Evolutionary conservation across 2,113 vertebrate genomes (phyloP), one percentile per base, ranked within the genome.

Genomic region (Epinephelus moara): DNA sequence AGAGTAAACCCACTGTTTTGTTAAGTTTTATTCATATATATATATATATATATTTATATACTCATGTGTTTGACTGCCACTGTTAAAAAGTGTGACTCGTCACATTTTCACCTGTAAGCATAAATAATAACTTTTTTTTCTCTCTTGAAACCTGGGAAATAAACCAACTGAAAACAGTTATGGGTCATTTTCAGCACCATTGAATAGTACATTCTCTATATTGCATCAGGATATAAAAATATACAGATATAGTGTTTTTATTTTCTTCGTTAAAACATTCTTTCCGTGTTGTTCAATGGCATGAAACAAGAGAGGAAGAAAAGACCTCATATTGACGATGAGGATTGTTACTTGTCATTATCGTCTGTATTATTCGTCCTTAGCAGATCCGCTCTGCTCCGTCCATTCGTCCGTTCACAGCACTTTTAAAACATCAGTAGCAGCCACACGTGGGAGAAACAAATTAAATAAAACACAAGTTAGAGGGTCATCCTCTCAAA

Each of bases 191-290:
- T 94, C 94, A 96, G 95, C 95, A 96, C 95, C 95, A 94, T 92
- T 94, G 93, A 94, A 92, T 94, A 93, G 88, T 95, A 96, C 95
- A 95, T 95, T 96, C 95, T 96, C 92, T 92, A 93, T 95, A 95
- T 95, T 96, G 95, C 95, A 96, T 95, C 91, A 91, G 91, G 90
- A 93, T 96, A 96, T 94, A 96, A 96, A 96, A 96, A 96, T 96
- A 96, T 93, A 96, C 94, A 94, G 91, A 94, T 94, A 89, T 93
- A 85, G 86, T 93, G 84, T 93, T 79, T 92, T 84, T 75, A 69
- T 87, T 82, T 80, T 88, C 62, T 84, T 89, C 75, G 86, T 89
- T 64, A 94, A 95, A 95, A 95, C 94, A 94, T 95, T 95, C 91
- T 92, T 93, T 93, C 85, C 77, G 71, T 95, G 94, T 95, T 96